Conservation (phyloP, 2,888 invertebrate genomes). For the Eristalinus aeneus region DNA sequence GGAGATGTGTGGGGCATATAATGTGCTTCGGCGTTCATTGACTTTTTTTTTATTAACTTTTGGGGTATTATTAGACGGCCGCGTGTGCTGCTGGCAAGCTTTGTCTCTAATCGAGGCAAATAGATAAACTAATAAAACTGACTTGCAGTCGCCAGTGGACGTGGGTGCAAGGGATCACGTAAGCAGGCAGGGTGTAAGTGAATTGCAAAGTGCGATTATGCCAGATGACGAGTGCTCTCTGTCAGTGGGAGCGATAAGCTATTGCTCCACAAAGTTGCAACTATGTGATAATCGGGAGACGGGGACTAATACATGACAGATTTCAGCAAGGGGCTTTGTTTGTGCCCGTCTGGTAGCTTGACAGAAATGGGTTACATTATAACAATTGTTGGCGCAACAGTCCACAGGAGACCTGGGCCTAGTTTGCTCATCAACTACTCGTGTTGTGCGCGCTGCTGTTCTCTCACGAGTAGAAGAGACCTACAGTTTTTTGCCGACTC, state of each 20-base stretch:
- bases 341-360: neutral
- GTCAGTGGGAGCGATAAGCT: neutral
- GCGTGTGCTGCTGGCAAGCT: neutral
- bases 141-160: neutral
- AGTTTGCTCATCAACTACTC: no score
- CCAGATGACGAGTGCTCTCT: neutral
- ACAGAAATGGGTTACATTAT: no score
- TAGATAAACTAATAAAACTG: neutral
- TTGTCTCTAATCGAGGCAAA: neutral
- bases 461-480: no score
- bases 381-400: no score
- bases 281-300: neutral
- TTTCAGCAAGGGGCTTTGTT: neutral
- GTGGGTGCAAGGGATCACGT: neutral
- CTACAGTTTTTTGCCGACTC: no score
- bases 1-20: neutral
- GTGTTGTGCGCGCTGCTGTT: no score
- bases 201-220: neutral
- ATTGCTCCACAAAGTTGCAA: neutral
- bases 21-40: constrained; percentile 17
- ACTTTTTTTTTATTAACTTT: constrained; percentile 8
- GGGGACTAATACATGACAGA: neutral
- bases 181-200: neutral
- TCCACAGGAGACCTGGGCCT: no score
- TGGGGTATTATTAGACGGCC: constrained; percentile 11